phyloP scores from a whole-genome alignment of 2,113 vertebrate species.

The Shinisaurus crocodilurus region DNA sequence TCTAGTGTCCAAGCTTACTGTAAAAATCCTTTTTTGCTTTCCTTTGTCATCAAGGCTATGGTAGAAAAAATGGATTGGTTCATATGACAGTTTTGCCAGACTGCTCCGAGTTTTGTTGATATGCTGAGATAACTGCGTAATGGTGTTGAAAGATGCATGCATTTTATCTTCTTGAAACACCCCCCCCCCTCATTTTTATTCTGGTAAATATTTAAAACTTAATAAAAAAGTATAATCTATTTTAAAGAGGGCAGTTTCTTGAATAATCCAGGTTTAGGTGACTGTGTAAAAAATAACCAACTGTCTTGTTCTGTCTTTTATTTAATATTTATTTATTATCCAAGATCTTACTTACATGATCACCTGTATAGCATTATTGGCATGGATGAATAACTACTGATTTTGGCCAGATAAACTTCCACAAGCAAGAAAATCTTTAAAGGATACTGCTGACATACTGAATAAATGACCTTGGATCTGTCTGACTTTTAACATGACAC shows the following conservation, averaged over 20 bases:
- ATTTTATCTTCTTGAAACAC: slow-evolving; percentile 7
- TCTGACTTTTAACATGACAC: too few relatives aligned
- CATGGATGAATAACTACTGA: not conserved
- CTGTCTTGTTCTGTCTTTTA: not conserved
- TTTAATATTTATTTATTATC: too few relatives aligned
- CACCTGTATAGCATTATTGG: not conserved
- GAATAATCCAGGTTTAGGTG: not conserved
- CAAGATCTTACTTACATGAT: not conserved
- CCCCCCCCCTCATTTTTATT: not conserved
- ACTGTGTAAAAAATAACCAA: not conserved
- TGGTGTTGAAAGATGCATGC: not conserved
- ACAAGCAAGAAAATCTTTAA: not conserved
- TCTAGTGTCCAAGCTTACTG: not conserved
- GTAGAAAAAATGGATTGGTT: not conserved
- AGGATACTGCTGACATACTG: not conserved
- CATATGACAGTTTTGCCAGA: not conserved
- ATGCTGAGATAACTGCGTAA: not conserved
- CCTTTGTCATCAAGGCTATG: not conserved
- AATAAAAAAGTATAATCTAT: slow-evolving; percentile 26
- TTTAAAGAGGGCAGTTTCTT: not conserved
- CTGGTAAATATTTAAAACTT: not conserved
- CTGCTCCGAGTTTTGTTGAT: not conserved
- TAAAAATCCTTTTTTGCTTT: not conserved
- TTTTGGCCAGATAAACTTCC: not conserved
- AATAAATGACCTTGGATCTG: not conserved